Evolutionary conservation across 2,113 vertebrate species (phyloP).

Genomic region (Megaceryle torquata): DNA sequence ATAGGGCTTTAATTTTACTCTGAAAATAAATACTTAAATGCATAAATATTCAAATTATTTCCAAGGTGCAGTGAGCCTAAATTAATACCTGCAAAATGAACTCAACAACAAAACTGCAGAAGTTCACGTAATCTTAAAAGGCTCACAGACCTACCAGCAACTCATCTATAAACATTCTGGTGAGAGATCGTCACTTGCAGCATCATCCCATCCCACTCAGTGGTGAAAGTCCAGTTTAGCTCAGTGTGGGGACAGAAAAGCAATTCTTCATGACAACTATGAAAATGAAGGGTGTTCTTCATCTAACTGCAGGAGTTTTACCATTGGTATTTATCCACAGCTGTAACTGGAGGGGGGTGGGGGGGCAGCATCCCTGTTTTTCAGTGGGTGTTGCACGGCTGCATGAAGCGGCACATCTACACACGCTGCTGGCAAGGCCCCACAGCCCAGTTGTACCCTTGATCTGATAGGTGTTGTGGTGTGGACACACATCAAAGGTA

Average conservation of each 20-base stretch:
- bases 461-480: not conserved
- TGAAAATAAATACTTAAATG: conserved; percentile 79
- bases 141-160: not conserved
- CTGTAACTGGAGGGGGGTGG: not conserved
- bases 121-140: not conserved
- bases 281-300: not conserved
- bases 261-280: rapidly evolving
- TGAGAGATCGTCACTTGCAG: not conserved
- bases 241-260: not conserved
- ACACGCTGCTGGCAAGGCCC: rapidly evolving
- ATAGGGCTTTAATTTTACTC: conserved; percentile 77
- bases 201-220: rapidly evolving
- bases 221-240: not conserved
- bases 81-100: conserved; percentile 50
- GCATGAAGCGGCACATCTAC: not conserved
- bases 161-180: not conserved
- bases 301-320: not conserved
- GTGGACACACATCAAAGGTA: not conserved
- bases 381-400: not conserved
- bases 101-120: not conserved
- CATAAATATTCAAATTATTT: conserved; percentile 78
- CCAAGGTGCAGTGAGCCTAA: conserved; percentile 36
- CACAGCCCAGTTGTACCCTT: not conserved
- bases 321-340: not conserved
- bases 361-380: not conserved